Conservation (phyloP, 2,888 invertebrate genomes). For the Luperina nickerlii region DNA sequence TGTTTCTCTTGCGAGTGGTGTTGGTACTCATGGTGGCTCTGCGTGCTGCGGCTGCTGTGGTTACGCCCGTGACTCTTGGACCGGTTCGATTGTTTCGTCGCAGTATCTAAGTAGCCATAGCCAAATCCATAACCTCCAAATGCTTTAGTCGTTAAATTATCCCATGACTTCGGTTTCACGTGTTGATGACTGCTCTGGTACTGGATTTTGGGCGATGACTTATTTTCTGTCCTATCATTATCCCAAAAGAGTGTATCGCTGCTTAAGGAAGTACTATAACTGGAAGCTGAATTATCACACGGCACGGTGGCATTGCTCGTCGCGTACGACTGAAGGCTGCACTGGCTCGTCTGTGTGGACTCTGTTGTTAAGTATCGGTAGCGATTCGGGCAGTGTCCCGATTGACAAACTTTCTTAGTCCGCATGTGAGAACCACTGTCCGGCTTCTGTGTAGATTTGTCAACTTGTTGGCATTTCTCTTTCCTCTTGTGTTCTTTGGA, state of each 20-base stretch:
- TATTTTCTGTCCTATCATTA: conserved; percentile 85
- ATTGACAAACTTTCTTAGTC: conserved; percentile 83
- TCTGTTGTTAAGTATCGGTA: conserved; percentile 92
- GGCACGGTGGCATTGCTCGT: conserved; percentile 93
- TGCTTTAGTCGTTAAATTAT: conserved; percentile 96
- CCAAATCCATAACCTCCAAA: conserved; percentile 97
- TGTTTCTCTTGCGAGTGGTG: conserved; percentile 85
- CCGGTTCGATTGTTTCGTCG: conserved; percentile 81
- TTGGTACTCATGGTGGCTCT: conserved; percentile 89
- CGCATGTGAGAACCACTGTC: conserved; percentile 87
- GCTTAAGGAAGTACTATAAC: conserved; percentile 96
- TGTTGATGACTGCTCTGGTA: conserved; percentile 87
- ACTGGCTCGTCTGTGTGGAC: conserved; percentile 93
- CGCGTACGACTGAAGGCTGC: conserved; percentile 95
- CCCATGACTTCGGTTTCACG: conserved; percentile 96
- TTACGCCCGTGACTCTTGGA: conserved; percentile 89
- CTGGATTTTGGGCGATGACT: conserved; percentile 87
- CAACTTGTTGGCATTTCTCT: conserved; percentile 90
- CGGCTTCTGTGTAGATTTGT: conserved; percentile 86
- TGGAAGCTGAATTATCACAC: conserved; percentile 93
- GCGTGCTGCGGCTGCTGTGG: conserved; percentile 90
- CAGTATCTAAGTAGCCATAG: conserved; percentile 95
- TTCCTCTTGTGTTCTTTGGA: conserved; percentile 92
- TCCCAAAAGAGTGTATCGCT: conserved; percentile 97
- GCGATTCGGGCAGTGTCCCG: conserved; percentile 84